Percentiles rank a stretch among this genome's conserved stretches.
phyloP scores from a whole-genome alignment of 1,140 invertebrate species.

The Drosophila kepulauana region DNA sequence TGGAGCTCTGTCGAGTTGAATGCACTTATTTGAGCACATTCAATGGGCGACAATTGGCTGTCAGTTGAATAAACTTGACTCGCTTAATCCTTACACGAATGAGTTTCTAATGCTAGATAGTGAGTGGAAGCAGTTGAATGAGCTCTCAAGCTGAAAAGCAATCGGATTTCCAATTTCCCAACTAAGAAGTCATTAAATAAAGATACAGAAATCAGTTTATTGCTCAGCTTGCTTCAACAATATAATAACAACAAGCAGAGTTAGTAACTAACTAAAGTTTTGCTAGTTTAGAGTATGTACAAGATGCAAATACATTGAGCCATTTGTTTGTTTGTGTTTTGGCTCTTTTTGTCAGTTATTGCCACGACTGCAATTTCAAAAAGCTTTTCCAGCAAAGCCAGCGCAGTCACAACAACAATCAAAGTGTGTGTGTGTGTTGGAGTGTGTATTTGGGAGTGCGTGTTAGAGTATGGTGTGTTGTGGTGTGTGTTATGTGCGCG shows the following conservation, averaged over 20 bases:
- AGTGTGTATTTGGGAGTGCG: slow-evolving; percentile 14
- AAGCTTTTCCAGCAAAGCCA: slow-evolving; percentile 48
- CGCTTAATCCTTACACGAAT: not conserved
- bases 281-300: slow-evolving; percentile 61
- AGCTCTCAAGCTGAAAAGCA: not conserved
- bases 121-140: slow-evolving; percentile 9
- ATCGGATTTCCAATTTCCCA: not conserved
- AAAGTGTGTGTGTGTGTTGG: slow-evolving; percentile 6
- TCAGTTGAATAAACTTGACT: slow-evolving; percentile 37
- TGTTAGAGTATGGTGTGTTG: slow-evolving; percentile 15
- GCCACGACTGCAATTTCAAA: slow-evolving; percentile 53
- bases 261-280: slow-evolving; percentile 46
- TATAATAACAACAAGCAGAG: slow-evolving; percentile 25
- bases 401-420: slow-evolving; percentile 36
- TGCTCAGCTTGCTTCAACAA: slow-evolving; percentile 66
- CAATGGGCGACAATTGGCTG: slow-evolving; percentile 12
- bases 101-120: not conserved
- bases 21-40: slow-evolving; percentile 25
- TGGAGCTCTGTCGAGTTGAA: slow-evolving; percentile 20
- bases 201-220: slow-evolving; percentile 42
- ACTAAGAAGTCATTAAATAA: not conserved
- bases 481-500: slow-evolving; percentile 17
- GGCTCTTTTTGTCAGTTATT: slow-evolving; percentile 12
- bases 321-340: slow-evolving; percentile 28
- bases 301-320: slow-evolving; percentile 42